Evolutionary conservation across 2,113 vertebrate species (phyloP), one percentile per base, ranked within the genome.

Genomic region (Chamaea fasciata): DNA sequence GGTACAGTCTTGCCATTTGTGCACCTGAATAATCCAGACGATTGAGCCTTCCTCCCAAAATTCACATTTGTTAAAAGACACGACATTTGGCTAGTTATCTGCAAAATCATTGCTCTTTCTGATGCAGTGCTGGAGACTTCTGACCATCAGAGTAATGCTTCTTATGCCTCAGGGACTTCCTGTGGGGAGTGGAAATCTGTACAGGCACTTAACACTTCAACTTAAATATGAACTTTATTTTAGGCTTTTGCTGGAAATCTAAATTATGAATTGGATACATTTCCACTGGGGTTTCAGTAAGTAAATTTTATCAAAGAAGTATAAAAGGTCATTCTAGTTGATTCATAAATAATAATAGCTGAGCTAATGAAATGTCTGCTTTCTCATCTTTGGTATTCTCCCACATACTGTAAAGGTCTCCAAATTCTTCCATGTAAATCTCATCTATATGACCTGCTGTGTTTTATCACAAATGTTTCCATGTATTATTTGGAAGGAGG

Each of bases 251-350:
- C 64, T 93, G 67, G 50, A 86, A 83, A 92, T 77, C 44, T 90
- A 50, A 82, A 90, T 87, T 77, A 68, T 55, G 22, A 74, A 65
- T 92, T 55, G 13, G 35, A 63, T 91, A 74, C 37, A 55, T 89
- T 94, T 89, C 79, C 31, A 59, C 37, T 71, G 76, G 52, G 52
- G 24, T 83, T 96, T 88, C 67, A 46, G 53, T 87, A 76, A 85
- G 82, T 79, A 96, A 90, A 96, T 94, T 84, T 94, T 88, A 77
- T 92, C 80, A 81, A 77, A 55, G 37, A 76, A 63, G 35, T 56
- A 81, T 85, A 39, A 92, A 92, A 93, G 63, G 44, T 88, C 80
- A 59, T 88, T 94, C 52, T 60, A 37, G 35, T 59, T 83, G 93
- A 57, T 81, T 92, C 27, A 83, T 77, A 59, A 93, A 74, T 89